phyloP scores from a whole-genome alignment of 2,888 invertebrate species.

The Pristionchus maxplancki region DNA sequence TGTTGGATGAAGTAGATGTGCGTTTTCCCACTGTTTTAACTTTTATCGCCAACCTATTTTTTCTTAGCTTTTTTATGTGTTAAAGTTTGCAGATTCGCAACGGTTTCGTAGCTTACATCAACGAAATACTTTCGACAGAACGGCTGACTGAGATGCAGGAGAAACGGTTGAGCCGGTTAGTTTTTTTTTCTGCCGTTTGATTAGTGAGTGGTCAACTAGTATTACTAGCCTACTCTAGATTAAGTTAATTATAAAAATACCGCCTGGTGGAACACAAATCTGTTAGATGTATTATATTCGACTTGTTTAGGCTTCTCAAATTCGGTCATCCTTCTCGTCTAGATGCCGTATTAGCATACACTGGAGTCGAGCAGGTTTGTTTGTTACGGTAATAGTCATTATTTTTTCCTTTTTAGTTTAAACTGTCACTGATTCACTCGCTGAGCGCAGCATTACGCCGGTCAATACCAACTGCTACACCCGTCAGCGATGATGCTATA shows the following conservation, averaged over 20 bases:
- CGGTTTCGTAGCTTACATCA: neutral
- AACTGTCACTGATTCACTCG: neutral
- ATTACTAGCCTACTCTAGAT: too few relatives aligned
- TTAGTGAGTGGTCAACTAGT: too few relatives aligned
- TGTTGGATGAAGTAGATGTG: slow-evolving; percentile 49
- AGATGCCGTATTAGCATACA: neutral
- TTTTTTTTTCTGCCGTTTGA: neutral
- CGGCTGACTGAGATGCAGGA: neutral
- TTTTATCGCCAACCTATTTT: neutral
- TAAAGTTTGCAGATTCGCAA: neutral
- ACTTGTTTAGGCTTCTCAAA: neutral
- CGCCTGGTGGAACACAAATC: too few relatives aligned
- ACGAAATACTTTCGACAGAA: neutral
- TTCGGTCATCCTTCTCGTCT: slow-evolving; percentile 3
- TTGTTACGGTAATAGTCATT: neutral
- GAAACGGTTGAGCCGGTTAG: neutral
- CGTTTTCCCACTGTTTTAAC: neutral
- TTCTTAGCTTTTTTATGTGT: neutral
- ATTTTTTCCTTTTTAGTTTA: neutral
- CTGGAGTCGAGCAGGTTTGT: neutral
- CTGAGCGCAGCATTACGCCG: neutral
- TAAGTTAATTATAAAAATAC: too few relatives aligned
- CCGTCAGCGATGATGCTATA: neutral
- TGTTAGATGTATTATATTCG: too few relatives aligned
- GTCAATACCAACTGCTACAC: neutral